These are phyloP conservation scores for Meteorus colon DNA, from an alignment of 2,888 invertebrate genomes.

Conservation along the genomic window DNA sequence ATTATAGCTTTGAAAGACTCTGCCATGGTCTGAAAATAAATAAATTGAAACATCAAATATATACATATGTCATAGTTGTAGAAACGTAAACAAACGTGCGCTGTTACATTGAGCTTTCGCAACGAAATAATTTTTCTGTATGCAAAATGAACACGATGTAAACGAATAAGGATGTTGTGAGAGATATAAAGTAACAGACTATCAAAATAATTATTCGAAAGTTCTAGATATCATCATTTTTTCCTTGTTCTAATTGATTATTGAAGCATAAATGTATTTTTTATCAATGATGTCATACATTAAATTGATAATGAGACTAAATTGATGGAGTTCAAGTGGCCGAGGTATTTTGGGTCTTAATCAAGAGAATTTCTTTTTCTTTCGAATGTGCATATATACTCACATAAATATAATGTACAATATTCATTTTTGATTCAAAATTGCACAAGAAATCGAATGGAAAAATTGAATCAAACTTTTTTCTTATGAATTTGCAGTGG, in stretches of 20 bases:
- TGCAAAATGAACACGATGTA: too few relatives aligned
- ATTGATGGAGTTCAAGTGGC: constrained; percentile 24
- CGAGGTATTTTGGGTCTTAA: not conserved
- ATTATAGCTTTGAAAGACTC: constrained; percentile 55
- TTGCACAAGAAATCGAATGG: too few relatives aligned
- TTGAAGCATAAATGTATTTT: constrained; percentile 4
- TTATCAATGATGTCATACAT: constrained; percentile 25
- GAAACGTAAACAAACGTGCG: not conserved
- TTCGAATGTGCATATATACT: not conserved
- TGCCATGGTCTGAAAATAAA: constrained; percentile 47
- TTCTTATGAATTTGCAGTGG: not conserved
- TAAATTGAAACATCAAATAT: constrained; percentile 22
- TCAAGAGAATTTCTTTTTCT: not conserved
- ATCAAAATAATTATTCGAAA: too few relatives aligned
- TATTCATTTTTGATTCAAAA: not conserved
- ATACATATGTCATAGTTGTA: constrained; percentile 4
- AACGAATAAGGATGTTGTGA: too few relatives aligned
- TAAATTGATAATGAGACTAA: constrained; percentile 43
- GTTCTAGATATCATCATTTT: too few relatives aligned
- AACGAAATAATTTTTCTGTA: too few relatives aligned
- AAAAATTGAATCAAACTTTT: not conserved
- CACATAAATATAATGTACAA: not conserved
- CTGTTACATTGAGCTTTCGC: too few relatives aligned
- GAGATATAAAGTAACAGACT: too few relatives aligned
- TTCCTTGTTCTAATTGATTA: not conserved